Conservation (phyloP, 2,888 invertebrate genomes). For the Acrocera orbiculus region DNA sequence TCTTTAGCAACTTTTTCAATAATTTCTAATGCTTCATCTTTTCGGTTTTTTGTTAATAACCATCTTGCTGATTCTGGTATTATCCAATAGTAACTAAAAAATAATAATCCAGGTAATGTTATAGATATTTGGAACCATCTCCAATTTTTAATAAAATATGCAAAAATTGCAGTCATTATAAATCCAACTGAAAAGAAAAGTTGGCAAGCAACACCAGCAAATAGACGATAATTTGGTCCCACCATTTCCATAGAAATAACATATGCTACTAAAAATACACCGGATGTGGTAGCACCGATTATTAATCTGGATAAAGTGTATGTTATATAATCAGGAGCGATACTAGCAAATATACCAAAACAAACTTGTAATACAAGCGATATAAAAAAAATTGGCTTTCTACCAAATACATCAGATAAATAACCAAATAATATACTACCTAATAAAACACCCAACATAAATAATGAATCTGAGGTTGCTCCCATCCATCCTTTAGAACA, state of each 20-base stretch:
- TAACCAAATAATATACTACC: slow-evolving; percentile 56
- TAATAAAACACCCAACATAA: slow-evolving; percentile 55
- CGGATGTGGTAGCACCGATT: slow-evolving; percentile 56
- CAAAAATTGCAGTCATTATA: slow-evolving; percentile 47
- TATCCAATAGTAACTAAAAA: slow-evolving; percentile 55
- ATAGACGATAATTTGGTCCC: slow-evolving; percentile 45
- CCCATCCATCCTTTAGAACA: slow-evolving; percentile 43
- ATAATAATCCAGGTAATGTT: slow-evolving; percentile 47
- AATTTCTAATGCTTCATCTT: slow-evolving; percentile 41
- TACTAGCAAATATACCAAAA: slow-evolving; percentile 45
- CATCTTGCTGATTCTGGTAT: slow-evolving; percentile 60
- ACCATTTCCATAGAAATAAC: slow-evolving; percentile 64
- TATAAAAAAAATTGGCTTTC: slow-evolving; percentile 52
- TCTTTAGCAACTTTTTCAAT: slow-evolving; percentile 45
- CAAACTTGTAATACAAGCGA: slow-evolving; percentile 51
- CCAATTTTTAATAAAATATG: slow-evolving; percentile 50
- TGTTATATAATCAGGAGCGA: slow-evolving; percentile 49
- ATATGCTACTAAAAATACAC: slow-evolving; percentile 60
- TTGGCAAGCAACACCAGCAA: slow-evolving; percentile 54
- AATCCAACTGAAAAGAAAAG: slow-evolving; percentile 59
- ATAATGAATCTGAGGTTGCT: slow-evolving; percentile 47
- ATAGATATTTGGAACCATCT: slow-evolving; percentile 48
- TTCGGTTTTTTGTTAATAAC: slow-evolving; percentile 45
- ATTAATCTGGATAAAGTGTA: slow-evolving; percentile 47
- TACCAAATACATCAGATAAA: slow-evolving; percentile 52